These are phyloP conservation scores for Plecotus auritus DNA, from an alignment of 2,113 vertebrate species.

Conservation along the genomic window DNA sequence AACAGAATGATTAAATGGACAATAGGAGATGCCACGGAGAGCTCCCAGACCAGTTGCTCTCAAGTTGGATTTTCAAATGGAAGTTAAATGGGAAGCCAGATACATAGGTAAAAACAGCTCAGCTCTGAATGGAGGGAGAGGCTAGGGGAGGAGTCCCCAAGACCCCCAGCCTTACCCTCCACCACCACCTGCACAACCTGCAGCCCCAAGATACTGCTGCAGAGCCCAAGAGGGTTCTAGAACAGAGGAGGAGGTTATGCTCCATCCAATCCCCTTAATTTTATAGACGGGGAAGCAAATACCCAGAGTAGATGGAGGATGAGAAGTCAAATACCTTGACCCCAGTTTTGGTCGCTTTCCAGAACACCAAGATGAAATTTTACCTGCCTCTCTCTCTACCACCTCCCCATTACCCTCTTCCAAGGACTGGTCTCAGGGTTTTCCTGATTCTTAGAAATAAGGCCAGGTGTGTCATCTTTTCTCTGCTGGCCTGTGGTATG, in stretches of 20 bases:
- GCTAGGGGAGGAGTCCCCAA: rapidly evolving
- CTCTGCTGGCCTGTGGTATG: background rate
- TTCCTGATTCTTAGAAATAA: background rate
- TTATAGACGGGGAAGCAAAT: background rate
- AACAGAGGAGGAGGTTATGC: background rate
- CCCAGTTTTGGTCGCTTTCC: background rate
- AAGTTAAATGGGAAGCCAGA: background rate
- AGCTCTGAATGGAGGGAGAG: background rate
- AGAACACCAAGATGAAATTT: background rate
- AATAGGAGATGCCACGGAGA: background rate
- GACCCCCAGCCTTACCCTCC: no score
- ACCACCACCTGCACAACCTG: no score
- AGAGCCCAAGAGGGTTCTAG: background rate
- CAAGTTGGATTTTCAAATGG: background rate
- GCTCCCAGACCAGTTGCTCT: background rate
- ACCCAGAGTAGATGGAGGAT: background rate
- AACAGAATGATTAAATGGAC: background rate
- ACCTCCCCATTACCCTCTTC: background rate
- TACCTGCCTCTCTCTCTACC: background rate
- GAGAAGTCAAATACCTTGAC: background rate
- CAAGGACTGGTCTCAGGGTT: background rate
- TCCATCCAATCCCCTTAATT: background rate
- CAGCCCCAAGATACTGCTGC: background rate
- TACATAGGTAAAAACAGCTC: background rate
- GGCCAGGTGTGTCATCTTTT: background rate